A percentile compares a stretch with the other conserved stretches of the same genome.
Evolutionary conservation across 2,797 vertebrate species (phyloP).

Genomic region (Poeciliopsis infans): DNA sequence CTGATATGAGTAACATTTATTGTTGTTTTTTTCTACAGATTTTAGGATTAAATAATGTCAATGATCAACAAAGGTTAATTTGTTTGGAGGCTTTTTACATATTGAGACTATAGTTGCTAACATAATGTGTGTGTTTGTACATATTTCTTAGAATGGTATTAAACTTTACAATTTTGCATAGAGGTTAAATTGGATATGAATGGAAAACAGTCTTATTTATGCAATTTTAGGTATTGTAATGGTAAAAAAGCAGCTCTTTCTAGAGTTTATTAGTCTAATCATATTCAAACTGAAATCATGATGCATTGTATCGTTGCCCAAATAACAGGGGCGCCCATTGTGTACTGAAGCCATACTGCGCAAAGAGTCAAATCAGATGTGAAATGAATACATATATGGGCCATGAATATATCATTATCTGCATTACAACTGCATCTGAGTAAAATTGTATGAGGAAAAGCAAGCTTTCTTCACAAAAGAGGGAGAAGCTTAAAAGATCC

Average conservation of each 20-base stretch:
- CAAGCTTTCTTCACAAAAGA: slow-evolving; percentile 37
- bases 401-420: slow-evolving; percentile 59
- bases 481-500: slow-evolving; percentile 40
- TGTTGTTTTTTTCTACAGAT: not conserved
- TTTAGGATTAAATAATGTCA: not conserved
- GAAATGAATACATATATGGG: slow-evolving; percentile 38
- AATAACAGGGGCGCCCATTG: not conserved
- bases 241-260: not conserved
- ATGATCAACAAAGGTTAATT: not conserved
- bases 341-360: slow-evolving; percentile 11
- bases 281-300: not conserved
- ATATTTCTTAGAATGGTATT: not conserved
- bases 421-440: slow-evolving; percentile 36
- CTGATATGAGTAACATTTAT: not conserved
- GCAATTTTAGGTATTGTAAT: slow-evolving; percentile 4
- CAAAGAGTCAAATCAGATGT: slow-evolving; percentile 27
- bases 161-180: not conserved
- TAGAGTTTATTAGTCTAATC: slow-evolving; percentile 5
- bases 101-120: not conserved
- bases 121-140: not conserved
- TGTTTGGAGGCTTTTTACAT: not conserved
- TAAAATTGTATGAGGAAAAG: slow-evolving; percentile 40
- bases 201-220: not conserved
- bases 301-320: slow-evolving; percentile 12
- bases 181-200: not conserved